Percentiles rank a stretch among this genome's conserved stretches.
These are phyloP conservation scores for Hesperophylax magnus DNA, from an alignment of 1,140 invertebrate genomes.

Conservation along the genomic window DNA sequence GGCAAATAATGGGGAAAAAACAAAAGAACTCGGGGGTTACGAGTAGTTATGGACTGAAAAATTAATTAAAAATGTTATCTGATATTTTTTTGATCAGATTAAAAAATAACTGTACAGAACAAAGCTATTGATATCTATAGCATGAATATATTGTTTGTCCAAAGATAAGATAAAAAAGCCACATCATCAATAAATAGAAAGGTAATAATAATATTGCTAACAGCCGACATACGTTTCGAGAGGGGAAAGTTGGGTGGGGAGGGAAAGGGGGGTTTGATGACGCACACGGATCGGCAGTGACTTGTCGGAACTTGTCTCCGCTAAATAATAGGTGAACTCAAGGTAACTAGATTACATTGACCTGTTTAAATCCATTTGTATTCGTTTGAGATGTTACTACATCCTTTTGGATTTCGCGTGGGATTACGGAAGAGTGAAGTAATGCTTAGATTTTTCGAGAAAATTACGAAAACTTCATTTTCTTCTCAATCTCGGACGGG, in stretches of 20 bases:
- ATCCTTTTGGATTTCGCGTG: neutral
- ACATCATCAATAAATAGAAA: neutral
- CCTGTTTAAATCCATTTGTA: neutral
- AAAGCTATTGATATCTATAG: neutral
- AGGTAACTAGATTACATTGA: neutral
- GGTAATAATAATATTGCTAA: neutral
- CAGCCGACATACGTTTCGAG: neutral
- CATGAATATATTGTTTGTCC: neutral
- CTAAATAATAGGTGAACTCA: neutral
- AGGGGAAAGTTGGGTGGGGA: neutral
- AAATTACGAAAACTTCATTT: neutral
- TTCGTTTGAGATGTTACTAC: neutral
- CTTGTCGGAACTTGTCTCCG: conserved; percentile 3
- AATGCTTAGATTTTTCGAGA: neutral
- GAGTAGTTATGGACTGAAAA: too few species aligned
- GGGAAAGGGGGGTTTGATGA: neutral
- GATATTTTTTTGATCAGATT: neutral
- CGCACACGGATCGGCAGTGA: neutral
- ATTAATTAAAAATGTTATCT: neutral
- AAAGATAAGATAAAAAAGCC: neutral
- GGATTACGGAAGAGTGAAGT: neutral
- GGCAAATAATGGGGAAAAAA: too few species aligned
- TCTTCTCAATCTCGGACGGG: neutral
- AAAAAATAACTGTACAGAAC: neutral
- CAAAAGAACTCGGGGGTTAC: too few species aligned